These are phyloP conservation scores for Acheta domesticus DNA, from an alignment of 2,888 invertebrate species.

Conservation along the genomic window DNA sequence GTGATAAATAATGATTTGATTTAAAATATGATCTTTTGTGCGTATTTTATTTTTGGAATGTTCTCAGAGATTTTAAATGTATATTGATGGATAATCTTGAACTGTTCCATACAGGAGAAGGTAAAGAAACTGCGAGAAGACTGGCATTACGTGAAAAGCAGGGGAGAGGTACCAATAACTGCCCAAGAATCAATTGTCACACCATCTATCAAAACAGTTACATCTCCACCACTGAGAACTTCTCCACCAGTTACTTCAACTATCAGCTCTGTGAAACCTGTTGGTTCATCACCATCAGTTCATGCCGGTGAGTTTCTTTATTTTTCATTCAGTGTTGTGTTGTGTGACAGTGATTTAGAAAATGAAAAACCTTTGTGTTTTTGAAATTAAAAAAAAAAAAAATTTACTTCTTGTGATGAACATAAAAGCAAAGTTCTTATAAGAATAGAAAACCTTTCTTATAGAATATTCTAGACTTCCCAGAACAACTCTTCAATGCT, in stretches of 20 bases:
- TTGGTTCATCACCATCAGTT: no score
- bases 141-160: constrained; percentile 52
- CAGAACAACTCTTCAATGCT: no score
- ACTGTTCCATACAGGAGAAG: constrained; percentile 49
- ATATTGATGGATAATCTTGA: neutral
- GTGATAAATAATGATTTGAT: no score
- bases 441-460: no score
- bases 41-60: no score
- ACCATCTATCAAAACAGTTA: constrained; percentile 40
- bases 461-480: no score
- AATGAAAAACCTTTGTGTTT: neutral
- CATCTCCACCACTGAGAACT: constrained; percentile 33
- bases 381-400: no score
- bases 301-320: neutral
- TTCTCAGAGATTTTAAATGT: no score
- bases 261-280: no score
- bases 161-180: constrained; percentile 41
- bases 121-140: constrained; percentile 53
- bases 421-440: no score
- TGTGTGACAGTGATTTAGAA: neutral
- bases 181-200: neutral
- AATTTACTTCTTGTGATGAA: no score
- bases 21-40: no score
- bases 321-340: neutral
- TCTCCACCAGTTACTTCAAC: neutral